Conservation (phyloP, 2,888 invertebrate species). For the Platycheirus rosarum region DNA sequence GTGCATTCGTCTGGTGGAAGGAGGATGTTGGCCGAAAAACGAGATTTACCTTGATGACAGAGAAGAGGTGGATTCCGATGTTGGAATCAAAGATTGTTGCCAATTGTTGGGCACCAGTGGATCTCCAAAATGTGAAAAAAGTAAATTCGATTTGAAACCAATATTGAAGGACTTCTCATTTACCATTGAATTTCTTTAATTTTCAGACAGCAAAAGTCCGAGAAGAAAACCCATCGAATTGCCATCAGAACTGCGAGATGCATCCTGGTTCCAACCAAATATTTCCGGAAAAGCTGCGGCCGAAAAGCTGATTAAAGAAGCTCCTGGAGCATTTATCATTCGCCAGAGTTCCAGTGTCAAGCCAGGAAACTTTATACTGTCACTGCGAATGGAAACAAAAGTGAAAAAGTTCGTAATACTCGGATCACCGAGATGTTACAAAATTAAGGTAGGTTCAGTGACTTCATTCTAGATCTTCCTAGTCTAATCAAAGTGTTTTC, state of each 20-base stretch:
- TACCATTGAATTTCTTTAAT: neutral
- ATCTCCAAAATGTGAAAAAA: constrained; percentile 48
- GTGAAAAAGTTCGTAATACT: constrained; percentile 78
- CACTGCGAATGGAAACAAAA: constrained; percentile 78
- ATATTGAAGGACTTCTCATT: neutral
- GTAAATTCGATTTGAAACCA: neutral
- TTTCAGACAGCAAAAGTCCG: constrained; percentile 43
- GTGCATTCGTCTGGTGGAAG: constrained; percentile 41
- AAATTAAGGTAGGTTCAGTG: constrained; percentile 76
- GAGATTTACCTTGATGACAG: constrained; percentile 77
- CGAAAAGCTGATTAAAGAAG: constrained; percentile 75
- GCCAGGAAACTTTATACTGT: constrained; percentile 76
- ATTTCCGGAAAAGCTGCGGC: constrained; percentile 78
- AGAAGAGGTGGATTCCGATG: constrained; percentile 77
- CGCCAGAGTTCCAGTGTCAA: constrained; percentile 77
- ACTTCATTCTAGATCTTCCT: fast-evolving
- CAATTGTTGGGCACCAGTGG: constrained; percentile 76
- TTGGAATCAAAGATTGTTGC: constrained; percentile 80
- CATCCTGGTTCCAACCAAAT: constrained; percentile 79
- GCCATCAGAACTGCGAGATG: constrained; percentile 76
- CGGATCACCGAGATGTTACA: constrained; percentile 75
- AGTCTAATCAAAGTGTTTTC: constrained; percentile 10
- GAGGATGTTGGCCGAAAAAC: constrained; percentile 53
- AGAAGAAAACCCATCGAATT: constrained; percentile 50
- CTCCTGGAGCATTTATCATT: constrained; percentile 78